phyloP scores from a whole-genome alignment of 2,888 invertebrate genomes.

The Pyrochroa serraticornis region DNA sequence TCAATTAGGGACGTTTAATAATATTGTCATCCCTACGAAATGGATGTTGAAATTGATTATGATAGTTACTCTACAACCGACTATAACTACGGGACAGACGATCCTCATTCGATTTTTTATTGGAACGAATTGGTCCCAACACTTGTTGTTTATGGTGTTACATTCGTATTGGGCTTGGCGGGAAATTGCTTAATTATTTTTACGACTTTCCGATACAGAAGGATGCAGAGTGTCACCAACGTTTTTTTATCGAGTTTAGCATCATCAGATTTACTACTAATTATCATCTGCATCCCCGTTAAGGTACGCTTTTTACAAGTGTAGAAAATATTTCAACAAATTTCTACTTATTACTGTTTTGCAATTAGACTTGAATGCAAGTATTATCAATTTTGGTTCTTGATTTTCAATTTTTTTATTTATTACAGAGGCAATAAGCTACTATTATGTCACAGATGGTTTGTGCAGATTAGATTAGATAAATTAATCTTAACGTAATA shows the following conservation, averaged over 20 bases:
- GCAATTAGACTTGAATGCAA: background rate
- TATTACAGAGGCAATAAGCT: no score
- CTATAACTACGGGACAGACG: slow-evolving; percentile 59
- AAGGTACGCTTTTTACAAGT: slow-evolving; percentile 61
- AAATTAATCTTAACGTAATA: no score
- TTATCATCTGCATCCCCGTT: slow-evolving; percentile 73
- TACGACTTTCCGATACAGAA: slow-evolving; percentile 62
- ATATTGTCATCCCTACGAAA: slow-evolving; percentile 7
- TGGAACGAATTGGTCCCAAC: slow-evolving; percentile 65
- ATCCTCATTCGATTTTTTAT: slow-evolving; percentile 58
- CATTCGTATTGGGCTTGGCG: slow-evolving; percentile 65
- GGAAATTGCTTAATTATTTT: slow-evolving; percentile 66
- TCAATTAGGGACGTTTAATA: background rate
- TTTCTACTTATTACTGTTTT: background rate
- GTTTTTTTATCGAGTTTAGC: slow-evolving; percentile 72
- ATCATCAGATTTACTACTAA: slow-evolving; percentile 71
- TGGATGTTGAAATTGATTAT: slow-evolving; percentile 26
- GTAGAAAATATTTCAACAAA: no score
- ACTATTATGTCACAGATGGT: no score
- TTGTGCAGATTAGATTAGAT: no score
- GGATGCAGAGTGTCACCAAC: slow-evolving; percentile 69
- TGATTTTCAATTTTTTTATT: background rate
- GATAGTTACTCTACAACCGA: slow-evolving; percentile 37
- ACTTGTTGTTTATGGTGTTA: slow-evolving; percentile 64
- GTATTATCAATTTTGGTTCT: no score